Conservation (phyloP, 2,888 invertebrate species). For the Chaetogeoica ovagalla region DNA sequence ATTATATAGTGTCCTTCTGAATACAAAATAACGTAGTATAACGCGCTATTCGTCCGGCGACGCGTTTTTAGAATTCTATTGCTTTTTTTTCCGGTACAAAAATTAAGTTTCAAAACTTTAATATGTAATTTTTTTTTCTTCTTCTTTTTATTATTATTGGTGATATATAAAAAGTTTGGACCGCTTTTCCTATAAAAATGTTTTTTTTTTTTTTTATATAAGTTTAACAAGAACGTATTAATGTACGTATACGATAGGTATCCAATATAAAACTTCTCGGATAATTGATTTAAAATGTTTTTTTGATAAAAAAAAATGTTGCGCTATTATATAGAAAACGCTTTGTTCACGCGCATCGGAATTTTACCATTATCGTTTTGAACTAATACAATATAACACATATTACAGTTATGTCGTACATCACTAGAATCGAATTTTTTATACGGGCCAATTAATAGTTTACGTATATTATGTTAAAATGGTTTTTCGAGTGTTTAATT, state of each 20-base stretch:
- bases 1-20: conserved; percentile 24
- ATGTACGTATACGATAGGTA: not conserved
- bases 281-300: conserved; percentile 11
- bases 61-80: conserved; percentile 39
- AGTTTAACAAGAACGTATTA: not conserved
- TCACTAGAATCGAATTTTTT: no score
- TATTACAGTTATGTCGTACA: no score
- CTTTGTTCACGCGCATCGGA: no score
- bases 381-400: not conserved
- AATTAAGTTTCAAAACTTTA: conserved; percentile 35
- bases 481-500: no score
- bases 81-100: conserved; percentile 27
- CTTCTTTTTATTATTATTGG: conserved; percentile 33
- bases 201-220: not conserved
- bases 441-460: no score
- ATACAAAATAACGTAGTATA: conserved; percentile 45
- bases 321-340: no score
- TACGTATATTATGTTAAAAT: no score
- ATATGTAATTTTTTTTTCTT: not conserved
- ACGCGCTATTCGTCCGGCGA: conserved; percentile 13
- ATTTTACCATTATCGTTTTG: not conserved
- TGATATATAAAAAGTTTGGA: conserved; percentile 21
- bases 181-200: conserved; percentile 16
- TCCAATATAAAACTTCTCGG: conserved; percentile 28
- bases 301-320: not conserved